Evolutionary conservation across 1,140 invertebrate genomes (phyloP), one percentile per base, ranked within the genome.

Genomic region (Lineus longissimus): DNA sequence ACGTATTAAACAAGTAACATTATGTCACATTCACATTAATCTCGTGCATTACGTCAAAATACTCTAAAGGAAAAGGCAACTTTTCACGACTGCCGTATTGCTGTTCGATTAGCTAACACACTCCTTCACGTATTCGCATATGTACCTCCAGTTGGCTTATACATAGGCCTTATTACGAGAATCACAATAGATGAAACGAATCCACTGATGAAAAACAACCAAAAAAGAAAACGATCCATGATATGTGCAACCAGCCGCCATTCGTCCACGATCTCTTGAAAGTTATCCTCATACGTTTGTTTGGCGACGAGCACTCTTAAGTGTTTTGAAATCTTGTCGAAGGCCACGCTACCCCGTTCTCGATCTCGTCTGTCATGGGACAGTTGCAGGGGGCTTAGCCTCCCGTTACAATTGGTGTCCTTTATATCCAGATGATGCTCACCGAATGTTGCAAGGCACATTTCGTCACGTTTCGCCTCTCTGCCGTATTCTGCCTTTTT

Each of bases 211-310:
- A 99, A 97, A 85, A 99, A 99, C 71, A 98, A 89, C 82, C 96
- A 97, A 62, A 99, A 87, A 79, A 98, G 92, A 57, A 99, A 86
- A 71, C 97, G 88, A 85, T 99, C 97, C 72, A 99, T 97, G 36
- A 99, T 95, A 92, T 97, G 96, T 23, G 96, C 95, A 4, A 99
- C 95, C 80, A 98, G 98, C 76, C 98, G 97, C 97, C 97, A 99
- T 83, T 99, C 96, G 41, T 75, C 72, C 17, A 74, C 70, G 19
- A 78, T 67, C 41, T 78, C 68, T 62, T 68, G 65, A 19, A 70
- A 70, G n/a, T 51, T 57, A 47, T 72, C 70, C 41, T 72, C 70
- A n/a, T 66, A 59, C 22, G 77, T 72, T 27, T 75, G 71, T 56
- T 70, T 70, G 15, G 67, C 62, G 9, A 77, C 69, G 54, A 76